Evolutionary conservation across 2,113 vertebrate species (phyloP).

Genomic region (Channa maculata): DNA sequence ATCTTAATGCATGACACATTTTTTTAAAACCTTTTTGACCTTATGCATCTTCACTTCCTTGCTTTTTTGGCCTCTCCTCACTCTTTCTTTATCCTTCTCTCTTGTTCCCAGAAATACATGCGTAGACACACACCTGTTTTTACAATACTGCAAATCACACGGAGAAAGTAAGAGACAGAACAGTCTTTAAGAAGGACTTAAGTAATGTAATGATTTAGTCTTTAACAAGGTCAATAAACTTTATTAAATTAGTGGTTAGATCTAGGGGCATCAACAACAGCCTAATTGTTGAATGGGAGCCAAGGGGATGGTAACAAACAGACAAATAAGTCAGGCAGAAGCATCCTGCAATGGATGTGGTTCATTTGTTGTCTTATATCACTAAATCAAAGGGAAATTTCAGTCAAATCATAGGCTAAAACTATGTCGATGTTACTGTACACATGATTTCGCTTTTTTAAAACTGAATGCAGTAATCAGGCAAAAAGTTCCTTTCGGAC

Average conservation of each 20-base stretch:
- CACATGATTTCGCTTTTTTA: too few species aligned
- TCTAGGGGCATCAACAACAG: slow-evolving; percentile 41
- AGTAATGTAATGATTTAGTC: slow-evolving; percentile 42
- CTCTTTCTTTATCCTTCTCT: neutral
- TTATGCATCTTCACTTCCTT: slow-evolving; percentile 1
- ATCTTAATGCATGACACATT: slow-evolving; percentile 35
- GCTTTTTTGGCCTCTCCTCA: neutral
- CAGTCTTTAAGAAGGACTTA: slow-evolving; percentile 29
- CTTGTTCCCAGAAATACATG: neutral
- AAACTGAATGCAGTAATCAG: slow-evolving; percentile 7
- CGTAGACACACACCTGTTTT: slow-evolving; percentile 2
- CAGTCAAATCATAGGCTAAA: slow-evolving; percentile 4
- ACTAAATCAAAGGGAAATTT: neutral
- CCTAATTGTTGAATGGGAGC: slow-evolving; percentile 36
- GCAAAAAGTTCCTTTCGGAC: neutral
- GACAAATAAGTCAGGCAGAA: slow-evolving; percentile 1
- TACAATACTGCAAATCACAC: neutral
- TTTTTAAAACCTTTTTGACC: slow-evolving; percentile 1
- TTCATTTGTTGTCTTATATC: neutral
- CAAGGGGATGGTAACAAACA: slow-evolving; percentile 12
- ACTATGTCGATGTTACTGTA: neutral
- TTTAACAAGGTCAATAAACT: slow-evolving; percentile 38
- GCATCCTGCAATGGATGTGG: slow-evolving; percentile 1
- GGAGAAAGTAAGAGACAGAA: slow-evolving; percentile 1
- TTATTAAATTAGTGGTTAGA: slow-evolving; percentile 15